phyloP scores from a whole-genome alignment of 2,888 invertebrate genomes.

The Hirtodrosophila cameraria region DNA sequence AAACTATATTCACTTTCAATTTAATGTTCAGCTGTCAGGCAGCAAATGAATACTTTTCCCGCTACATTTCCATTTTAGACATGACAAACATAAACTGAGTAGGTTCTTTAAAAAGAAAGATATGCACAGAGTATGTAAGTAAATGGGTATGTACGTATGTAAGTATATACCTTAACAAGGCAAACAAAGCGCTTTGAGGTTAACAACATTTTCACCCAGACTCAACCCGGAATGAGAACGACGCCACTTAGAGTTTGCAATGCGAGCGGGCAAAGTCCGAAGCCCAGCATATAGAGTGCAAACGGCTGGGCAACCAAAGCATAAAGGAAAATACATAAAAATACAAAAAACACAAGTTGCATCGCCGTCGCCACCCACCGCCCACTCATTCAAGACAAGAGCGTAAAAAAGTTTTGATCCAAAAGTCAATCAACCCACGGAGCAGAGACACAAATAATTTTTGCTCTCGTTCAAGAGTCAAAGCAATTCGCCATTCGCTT shows the following conservation, averaged over 20 bases:
- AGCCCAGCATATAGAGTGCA: slow-evolving; percentile 25
- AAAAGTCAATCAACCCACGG: slow-evolving; percentile 48
- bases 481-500: slow-evolving; percentile 6
- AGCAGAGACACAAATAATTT: slow-evolving; percentile 36
- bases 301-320: slow-evolving; percentile 34
- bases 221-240: slow-evolving; percentile 61
- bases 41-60: not conserved
- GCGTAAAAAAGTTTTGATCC: slow-evolving; percentile 14
- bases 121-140: not conserved
- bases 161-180: slow-evolving; percentile 26
- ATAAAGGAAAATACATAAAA: slow-evolving; percentile 25
- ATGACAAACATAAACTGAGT: slow-evolving; percentile 9
- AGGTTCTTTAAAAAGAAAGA: slow-evolving; percentile 12
- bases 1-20: slow-evolving; percentile 2
- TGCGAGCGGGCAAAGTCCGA: slow-evolving; percentile 31
- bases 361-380: not conserved
- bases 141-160: not conserved
- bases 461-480: slow-evolving; percentile 1
- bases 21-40: not conserved
- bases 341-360: slow-evolving; percentile 10
- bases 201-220: slow-evolving; percentile 57
- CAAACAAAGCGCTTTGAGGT: slow-evolving; percentile 55
- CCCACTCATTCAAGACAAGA: slow-evolving; percentile 9
- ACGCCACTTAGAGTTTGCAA: slow-evolving; percentile 23
- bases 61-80: slow-evolving; percentile 1